Base-by-base conservation (phyloP, 2,797 vertebrate species). In the Tachyglossus aculeatus region DNA sequence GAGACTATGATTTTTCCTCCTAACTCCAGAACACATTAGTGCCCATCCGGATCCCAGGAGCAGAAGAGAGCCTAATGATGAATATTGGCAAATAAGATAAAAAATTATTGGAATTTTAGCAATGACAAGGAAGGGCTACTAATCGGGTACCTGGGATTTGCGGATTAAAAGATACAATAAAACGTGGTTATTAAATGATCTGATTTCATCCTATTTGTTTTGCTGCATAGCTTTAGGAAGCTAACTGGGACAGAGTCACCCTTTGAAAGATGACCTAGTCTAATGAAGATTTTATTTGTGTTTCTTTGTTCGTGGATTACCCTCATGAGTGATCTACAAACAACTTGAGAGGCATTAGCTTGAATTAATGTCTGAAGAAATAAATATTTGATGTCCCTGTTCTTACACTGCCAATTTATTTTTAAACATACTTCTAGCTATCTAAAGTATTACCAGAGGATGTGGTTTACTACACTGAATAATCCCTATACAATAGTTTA, bases 391-490 rank as follows among this genome's bases (percentile, higher is more conserved):
- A 7, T 51, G 34, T 6, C 67, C n/a, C 56, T 5, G 22, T 56
- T 52, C 67, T 59, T 2, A 13, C 16, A 29, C 2, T 21, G 27
- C 64, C 45, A 21, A 44, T 61, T 65, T 4, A 48, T 53, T 75
- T 48, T 64, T 33, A 57, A 34, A 33, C 36, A 47, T 15, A 50
- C 13, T 64, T 3, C 31, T 44, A 65, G 3, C 15, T 55, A 22
- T 68, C 41, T 65, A 40, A 71, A 60, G 55, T 68, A 48, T 62
- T 5, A 59, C 8, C 55, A 55, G 33, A 61, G 25, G 25, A 67
- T 72, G 18, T 54, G 14, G 62, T 75, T 45, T 32, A 39, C 12
- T 58, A 47, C 27, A 50, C 77, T 57, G 50, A 63, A 3, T 67
- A 74, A 66, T 76, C 4, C 15, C 38, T 50, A 38, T 51, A 5